phyloP scores from a whole-genome alignment of 2,797 vertebrate species.

The Petrocephalus sullivani region DNA sequence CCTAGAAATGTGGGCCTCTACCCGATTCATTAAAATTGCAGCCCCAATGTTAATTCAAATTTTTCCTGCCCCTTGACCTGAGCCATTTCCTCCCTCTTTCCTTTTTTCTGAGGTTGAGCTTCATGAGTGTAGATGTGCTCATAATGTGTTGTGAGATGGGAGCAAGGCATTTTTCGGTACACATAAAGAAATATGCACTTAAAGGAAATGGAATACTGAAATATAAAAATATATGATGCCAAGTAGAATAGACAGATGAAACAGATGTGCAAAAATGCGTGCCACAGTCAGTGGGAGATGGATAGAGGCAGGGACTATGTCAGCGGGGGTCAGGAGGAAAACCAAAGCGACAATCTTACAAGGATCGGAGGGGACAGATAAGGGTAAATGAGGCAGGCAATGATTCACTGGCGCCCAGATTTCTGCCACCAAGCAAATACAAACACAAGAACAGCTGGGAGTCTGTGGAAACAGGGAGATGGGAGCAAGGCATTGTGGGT shows the following conservation, averaged over 20 bases:
- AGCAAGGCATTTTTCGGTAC: too few species aligned
- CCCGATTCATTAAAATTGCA: background rate
- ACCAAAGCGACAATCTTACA: background rate
- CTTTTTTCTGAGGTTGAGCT: background rate
- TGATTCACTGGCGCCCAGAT: background rate
- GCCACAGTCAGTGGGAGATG: background rate
- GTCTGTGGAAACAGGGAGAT: background rate
- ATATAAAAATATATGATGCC: background rate
- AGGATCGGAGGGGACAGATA: background rate
- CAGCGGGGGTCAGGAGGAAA: background rate
- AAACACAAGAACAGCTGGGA: background rate
- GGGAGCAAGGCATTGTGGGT: background rate
- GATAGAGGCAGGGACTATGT: background rate
- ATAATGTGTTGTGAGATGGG: background rate
- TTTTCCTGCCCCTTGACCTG: background rate
- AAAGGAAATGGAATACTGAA: background rate
- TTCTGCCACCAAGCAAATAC: background rate
- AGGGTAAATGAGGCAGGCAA: background rate
- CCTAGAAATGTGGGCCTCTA: background rate
- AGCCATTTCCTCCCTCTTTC: background rate
- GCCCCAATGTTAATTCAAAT: background rate
- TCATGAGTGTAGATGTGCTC: background rate
- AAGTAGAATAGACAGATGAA: background rate
- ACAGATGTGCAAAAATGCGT: background rate
- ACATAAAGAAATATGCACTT: background rate